Evolutionary conservation across 2,113 vertebrate genomes (phyloP).

Genomic region (Galbula dea): DNA sequence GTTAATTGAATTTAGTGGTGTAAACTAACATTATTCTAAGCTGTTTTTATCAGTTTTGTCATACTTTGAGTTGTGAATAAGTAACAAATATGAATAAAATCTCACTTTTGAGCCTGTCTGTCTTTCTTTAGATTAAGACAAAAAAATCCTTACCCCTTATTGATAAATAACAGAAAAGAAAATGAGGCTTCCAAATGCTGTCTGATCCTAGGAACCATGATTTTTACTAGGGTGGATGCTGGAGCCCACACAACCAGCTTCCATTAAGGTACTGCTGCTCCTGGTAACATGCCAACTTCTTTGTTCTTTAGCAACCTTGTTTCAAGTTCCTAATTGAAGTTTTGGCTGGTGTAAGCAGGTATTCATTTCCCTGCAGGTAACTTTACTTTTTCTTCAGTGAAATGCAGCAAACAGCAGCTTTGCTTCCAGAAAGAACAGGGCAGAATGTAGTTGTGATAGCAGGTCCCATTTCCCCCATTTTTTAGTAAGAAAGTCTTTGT

Average conservation of each 20-base stretch:
- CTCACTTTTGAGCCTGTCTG: constrained; percentile 63
- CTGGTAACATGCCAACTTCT: background rate
- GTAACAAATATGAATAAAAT: constrained; percentile 75
- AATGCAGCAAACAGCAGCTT: background rate
- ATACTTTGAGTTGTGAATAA: constrained; percentile 69
- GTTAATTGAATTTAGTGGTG: constrained; percentile 69
- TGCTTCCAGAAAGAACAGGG: background rate
- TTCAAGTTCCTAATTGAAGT: background rate
- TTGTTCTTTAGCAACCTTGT: background rate
- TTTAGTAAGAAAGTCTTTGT: background rate
- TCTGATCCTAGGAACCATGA: background rate
- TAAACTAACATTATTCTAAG: constrained; percentile 61
- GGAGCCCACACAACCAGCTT: background rate
- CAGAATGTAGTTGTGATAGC: background rate
- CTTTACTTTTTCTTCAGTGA: background rate
- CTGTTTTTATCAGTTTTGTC: constrained; percentile 75
- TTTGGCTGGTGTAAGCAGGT: background rate
- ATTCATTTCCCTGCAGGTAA: background rate
- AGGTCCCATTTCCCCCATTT: background rate
- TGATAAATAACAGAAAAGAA: background rate
- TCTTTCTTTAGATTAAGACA: constrained; percentile 10
- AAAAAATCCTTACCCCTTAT: background rate
- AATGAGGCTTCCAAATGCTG: background rate
- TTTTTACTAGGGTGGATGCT: background rate
- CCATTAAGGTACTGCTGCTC: background rate